These are phyloP conservation scores for Dasypus novemcinctus DNA, from an alignment of 2,113 vertebrate species.

Conservation along the genomic window DNA sequence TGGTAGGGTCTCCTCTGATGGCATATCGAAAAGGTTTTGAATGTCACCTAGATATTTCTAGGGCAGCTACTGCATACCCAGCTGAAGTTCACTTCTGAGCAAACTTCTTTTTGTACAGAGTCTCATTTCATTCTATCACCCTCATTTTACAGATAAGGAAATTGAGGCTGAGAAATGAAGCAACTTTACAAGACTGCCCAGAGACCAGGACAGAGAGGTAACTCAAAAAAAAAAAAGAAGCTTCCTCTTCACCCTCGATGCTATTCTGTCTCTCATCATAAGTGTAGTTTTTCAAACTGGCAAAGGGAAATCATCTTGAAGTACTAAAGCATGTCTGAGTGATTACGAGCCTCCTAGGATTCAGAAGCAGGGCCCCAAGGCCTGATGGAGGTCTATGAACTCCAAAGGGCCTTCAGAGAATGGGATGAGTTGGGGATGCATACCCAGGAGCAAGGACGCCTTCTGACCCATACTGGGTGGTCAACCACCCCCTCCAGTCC, in stretches of 20 bases:
- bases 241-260: background rate
- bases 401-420: background rate
- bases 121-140: background rate
- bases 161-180: background rate
- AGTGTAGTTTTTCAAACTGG: background rate
- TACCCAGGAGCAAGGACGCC: background rate
- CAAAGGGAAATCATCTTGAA: background rate
- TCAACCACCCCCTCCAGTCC: background rate
- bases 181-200: background rate
- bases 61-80: fast-evolving
- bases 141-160: background rate
- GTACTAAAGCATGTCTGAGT: background rate
- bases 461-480: background rate
- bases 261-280: background rate
- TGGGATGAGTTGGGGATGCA: fast-evolving
- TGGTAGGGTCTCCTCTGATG: background rate
- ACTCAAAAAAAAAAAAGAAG: background rate
- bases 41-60: background rate
- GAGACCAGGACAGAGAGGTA: background rate
- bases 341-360: background rate
- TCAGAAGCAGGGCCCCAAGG: background rate
- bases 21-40: background rate
- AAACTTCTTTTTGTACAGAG: background rate
- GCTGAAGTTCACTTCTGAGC: background rate
- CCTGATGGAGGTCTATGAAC: background rate